phyloP scores from a whole-genome alignment of 92 coral and sea anemone species.

The Zoanthus sociatus region DNA sequence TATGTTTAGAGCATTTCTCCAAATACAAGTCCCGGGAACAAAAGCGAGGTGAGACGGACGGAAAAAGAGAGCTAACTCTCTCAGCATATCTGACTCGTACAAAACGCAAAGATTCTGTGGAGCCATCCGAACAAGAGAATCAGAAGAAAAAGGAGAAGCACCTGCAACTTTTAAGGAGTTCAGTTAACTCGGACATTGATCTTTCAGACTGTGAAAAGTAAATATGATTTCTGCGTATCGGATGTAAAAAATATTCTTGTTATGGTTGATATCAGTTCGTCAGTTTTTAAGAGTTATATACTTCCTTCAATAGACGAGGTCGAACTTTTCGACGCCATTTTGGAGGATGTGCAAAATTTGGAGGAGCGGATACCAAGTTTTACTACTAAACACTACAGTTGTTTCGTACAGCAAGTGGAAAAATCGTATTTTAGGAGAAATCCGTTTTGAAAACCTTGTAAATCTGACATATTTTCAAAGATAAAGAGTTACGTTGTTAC shows the following conservation, averaged over 20 bases:
- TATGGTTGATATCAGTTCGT: background rate
- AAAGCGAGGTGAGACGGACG: conserved; percentile 51
- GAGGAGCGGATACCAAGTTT: background rate
- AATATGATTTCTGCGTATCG: conserved; percentile 32
- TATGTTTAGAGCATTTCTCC: conserved; percentile 50
- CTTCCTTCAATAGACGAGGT: background rate
- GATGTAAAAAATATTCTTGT: conserved; percentile 24
- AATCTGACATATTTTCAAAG: background rate
- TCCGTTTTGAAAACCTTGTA: background rate
- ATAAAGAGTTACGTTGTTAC: background rate
- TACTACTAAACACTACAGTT: background rate
- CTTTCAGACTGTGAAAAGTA: conserved; percentile 63
- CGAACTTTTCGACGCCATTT: background rate
- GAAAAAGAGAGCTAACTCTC: conserved; percentile 30
- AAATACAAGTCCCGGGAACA: conserved; percentile 56
- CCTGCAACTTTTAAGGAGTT: background rate
- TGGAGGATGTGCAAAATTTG: background rate
- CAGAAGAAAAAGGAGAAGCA: conserved; percentile 33
- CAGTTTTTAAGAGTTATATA: conserved; percentile 1
- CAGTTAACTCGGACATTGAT: conserved; percentile 62
- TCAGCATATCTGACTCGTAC: background rate
- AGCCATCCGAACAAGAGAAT: conserved; percentile 21
- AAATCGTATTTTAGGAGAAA: background rate
- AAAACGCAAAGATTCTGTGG: conserved; percentile 41
- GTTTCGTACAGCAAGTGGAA: background rate